phyloP scores from a whole-genome alignment of 1,140 invertebrate genomes.

The Neodiprion lecontei region DNA sequence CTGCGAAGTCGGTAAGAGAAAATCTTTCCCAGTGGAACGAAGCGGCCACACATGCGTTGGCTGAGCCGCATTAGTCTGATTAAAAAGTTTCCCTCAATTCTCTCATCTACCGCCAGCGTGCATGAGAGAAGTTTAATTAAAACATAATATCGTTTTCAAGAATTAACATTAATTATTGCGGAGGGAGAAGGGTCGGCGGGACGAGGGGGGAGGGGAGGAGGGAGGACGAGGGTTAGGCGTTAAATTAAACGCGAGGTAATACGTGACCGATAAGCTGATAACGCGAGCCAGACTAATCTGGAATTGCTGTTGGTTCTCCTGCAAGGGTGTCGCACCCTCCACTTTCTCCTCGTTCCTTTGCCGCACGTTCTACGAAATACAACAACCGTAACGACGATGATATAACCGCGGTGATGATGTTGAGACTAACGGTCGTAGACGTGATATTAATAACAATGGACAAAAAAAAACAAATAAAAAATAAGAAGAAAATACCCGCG shows the following conservation, averaged over 20 bases:
- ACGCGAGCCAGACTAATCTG: neutral
- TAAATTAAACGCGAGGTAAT: slow-evolving; percentile 22
- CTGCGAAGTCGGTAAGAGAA: neutral
- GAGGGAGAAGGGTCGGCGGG: slow-evolving; percentile 5
- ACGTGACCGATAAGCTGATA: slow-evolving; percentile 11
- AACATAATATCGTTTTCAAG: slow-evolving; percentile 9
- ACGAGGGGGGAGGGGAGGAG: slow-evolving; percentile 13
- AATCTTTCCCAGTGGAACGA: neutral
- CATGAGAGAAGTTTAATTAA: slow-evolving; percentile 25
- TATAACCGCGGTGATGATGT: neutral
- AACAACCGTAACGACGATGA: slow-evolving; percentile 4
- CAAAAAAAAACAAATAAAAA: too few relatives aligned
- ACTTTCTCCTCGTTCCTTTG: neutral
- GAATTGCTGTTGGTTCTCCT: too few relatives aligned
- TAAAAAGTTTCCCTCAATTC: slow-evolving; percentile 25
- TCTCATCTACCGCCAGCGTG: neutral
- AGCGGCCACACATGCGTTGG: slow-evolving; percentile 15
- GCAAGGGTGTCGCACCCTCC: too few relatives aligned
- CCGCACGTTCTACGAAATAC: slow-evolving; percentile 7
- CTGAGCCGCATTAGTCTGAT: slow-evolving; percentile 30
- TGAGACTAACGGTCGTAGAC: neutral
- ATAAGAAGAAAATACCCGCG: too few relatives aligned
- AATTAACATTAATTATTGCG: neutral
- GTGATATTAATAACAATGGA: neutral
- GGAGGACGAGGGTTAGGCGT: slow-evolving; percentile 8